Evolutionary conservation across 2,888 invertebrate genomes (phyloP), one percentile per base, ranked within the genome.

Genomic region (Brenthis hecate): DNA sequence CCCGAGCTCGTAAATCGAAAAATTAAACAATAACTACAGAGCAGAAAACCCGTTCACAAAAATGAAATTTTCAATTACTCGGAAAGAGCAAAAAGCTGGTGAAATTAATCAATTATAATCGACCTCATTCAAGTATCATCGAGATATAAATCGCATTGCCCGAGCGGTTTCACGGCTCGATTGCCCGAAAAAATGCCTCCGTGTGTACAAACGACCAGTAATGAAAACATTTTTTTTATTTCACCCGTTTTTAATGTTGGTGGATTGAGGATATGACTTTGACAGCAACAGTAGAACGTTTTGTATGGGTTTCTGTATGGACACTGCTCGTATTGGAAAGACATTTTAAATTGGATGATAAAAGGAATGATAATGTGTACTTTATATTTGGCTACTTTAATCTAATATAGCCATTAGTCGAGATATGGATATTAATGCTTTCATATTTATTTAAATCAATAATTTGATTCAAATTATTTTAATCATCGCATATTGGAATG

Each of bases 201-300:
- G 78, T 81, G 81, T 84, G 83, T 84, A 79, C 78, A 80, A 85
- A 85, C 84, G 81, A 82, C 78, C 78, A 78, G 82, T 84, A 83
- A 86, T 86, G 81, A 86, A 86, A 84, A 82, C 78, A 80, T 81
- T 81, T 83, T 82, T 80, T 81, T 77, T 76, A 76, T 78, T 78
- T 78, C 74, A 72, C 72, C 65, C 51, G 65, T 69, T 73, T 68
- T 60, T 71, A 51, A 71, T 72, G 69, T 71, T 71, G 55, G 68
- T 51, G 66, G 76, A 70, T 53, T 73, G 68, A 76, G 78, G 84
- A 81, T 50, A 60, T 60, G 48, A 60, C 60, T 58, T 58, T 14
- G 23, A 0, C 36, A 43, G 36, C 8, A 43, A 43, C 11, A 11
- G 2, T 4, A 28, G 28, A 43, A 36, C 8, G 36, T 43, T 43